These are phyloP conservation scores for Halictus ligatus DNA, from an alignment of 2,888 invertebrate species.

Conservation along the genomic window DNA sequence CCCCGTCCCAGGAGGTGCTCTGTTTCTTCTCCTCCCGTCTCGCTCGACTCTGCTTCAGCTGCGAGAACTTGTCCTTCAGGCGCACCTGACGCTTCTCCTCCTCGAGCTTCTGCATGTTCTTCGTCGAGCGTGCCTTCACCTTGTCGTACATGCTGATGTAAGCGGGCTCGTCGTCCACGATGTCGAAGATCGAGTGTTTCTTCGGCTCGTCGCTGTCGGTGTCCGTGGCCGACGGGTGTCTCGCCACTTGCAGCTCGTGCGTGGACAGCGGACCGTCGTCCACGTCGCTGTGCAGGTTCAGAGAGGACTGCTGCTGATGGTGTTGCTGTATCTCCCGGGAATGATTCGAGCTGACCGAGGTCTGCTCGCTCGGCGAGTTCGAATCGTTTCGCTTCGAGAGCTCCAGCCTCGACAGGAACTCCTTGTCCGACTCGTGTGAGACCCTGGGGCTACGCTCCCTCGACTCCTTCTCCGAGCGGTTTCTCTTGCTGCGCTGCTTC, in stretches of 20 bases:
- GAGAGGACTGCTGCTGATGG: constrained; percentile 76
- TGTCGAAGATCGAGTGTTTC: constrained; percentile 96
- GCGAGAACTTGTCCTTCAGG: constrained; percentile 93
- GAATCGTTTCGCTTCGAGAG: constrained; percentile 77
- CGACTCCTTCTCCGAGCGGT: constrained; percentile 77
- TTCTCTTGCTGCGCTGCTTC: constrained; percentile 77
- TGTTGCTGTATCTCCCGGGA: constrained; percentile 73
- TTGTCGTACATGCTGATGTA: constrained; percentile 99
- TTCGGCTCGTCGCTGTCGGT: constrained; percentile 93
- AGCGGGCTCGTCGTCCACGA: constrained; percentile 94
- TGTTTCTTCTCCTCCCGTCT: constrained; percentile 95
- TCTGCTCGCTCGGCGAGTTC: constrained; percentile 75
- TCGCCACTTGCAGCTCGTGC: constrained; percentile 79
- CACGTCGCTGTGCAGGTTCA: constrained; percentile 79
- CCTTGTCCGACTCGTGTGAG: constrained; percentile 81
- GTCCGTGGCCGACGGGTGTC: constrained; percentile 82
- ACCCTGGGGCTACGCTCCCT: constrained; percentile 81
- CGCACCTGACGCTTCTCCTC: constrained; percentile 93
- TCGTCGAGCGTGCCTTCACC: constrained; percentile 96
- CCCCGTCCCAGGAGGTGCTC: constrained; percentile 95
- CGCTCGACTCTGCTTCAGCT: constrained; percentile 94
- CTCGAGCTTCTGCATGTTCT: constrained; percentile 96
- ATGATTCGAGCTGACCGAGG: constrained; percentile 71
- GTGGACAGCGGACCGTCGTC: constrained; percentile 80
- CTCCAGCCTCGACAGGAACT: constrained; percentile 80